These are phyloP conservation scores for Macaria liturata DNA, from an alignment of 2,888 invertebrate genomes.

Conservation along the genomic window DNA sequence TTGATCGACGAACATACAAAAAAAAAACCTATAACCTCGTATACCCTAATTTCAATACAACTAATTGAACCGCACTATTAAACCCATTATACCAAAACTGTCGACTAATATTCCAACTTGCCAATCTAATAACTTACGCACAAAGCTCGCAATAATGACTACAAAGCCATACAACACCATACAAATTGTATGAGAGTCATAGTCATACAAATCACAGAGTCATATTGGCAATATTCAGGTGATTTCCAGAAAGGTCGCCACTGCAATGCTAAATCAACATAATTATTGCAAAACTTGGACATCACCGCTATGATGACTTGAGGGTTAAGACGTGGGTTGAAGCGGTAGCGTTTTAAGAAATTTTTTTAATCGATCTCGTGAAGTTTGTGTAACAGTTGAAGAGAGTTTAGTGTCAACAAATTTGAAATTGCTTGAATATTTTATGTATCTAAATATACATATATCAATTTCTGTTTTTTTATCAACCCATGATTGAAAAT, in stretches of 20 bases:
- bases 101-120: constrained; percentile 3
- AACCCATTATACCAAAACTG: too few species aligned
- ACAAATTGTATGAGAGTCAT: constrained; percentile 2
- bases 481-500: too few species aligned
- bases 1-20: too few species aligned
- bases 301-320: constrained; percentile 15
- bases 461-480: too few species aligned
- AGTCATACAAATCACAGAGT: constrained; percentile 9
- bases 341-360: constrained; percentile 1
- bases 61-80: too few species aligned
- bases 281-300: constrained; percentile 54
- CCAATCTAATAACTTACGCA: constrained; percentile 15
- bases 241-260: constrained; percentile 58
- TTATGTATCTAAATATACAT: too few species aligned
- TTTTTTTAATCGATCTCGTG: too few species aligned
- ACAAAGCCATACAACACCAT: constrained; percentile 19
- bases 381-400: too few species aligned
- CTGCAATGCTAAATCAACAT: constrained; percentile 54
- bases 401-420: too few species aligned
- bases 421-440: too few species aligned
- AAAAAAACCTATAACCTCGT: too few species aligned
- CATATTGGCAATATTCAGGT: constrained; percentile 28
- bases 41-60: too few species aligned
- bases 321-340: constrained; percentile 6
- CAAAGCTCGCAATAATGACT: constrained; percentile 14